Evolutionary conservation across 2,113 vertebrate genomes (phyloP).

Genomic region (Centrocercus urophasianus): DNA sequence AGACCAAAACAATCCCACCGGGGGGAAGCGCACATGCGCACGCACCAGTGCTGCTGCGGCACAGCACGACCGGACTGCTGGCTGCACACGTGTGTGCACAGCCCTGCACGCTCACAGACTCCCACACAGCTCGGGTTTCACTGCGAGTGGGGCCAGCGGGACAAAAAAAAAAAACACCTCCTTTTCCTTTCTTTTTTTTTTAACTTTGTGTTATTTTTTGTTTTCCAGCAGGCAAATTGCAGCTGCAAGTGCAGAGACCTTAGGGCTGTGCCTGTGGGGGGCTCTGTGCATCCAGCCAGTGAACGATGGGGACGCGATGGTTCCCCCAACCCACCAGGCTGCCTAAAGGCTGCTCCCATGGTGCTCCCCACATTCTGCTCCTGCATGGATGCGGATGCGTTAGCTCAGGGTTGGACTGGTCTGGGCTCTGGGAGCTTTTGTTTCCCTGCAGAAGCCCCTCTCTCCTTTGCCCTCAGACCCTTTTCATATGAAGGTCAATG

Average conservation of each 20-base stretch:
- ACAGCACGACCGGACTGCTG: not conserved
- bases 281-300: not conserved
- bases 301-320: accelerated
- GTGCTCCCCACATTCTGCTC: not conserved
- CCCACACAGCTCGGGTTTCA: constrained; percentile 66
- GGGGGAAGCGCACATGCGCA: not conserved
- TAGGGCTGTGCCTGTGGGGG: accelerated
- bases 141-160: not conserved
- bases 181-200: not conserved
- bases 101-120: constrained; percentile 38
- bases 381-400: not conserved
- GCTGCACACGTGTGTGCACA: constrained; percentile 39
- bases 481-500: constrained; percentile 65
- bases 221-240: constrained; percentile 23
- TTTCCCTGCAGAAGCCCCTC: constrained; percentile 28
- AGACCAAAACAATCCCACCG: not conserved
- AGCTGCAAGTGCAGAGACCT: not conserved
- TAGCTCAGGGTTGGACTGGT: constrained; percentile 39
- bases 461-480: constrained; percentile 10
- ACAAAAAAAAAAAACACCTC: not conserved
- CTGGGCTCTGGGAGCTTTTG: constrained; percentile 39
- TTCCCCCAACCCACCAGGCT: not conserved
- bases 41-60: not conserved
- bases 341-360: not conserved
- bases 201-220: not conserved